Percentiles rank a stretch among this genome's conserved stretches.
phyloP scores from a whole-genome alignment of 2,113 vertebrate genomes.

The Aspidoscelis tigris region DNA sequence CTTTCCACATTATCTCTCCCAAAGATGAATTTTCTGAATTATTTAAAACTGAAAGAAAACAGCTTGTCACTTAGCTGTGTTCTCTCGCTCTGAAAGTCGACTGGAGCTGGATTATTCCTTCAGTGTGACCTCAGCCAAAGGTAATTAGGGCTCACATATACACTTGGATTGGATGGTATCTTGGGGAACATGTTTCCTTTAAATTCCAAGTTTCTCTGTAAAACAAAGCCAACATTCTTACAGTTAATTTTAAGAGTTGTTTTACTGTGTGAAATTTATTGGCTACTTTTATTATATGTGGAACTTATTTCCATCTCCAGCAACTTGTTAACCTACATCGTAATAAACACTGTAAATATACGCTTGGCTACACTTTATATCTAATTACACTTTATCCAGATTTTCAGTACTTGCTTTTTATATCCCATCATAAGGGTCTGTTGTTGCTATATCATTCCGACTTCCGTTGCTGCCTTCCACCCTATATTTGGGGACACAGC shows the following conservation, averaged over 20 bases:
- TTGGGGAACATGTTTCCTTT: slow-evolving; percentile 21
- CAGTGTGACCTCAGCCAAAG: not conserved
- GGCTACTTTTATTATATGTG: slow-evolving; percentile 47
- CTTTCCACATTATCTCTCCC: too few species aligned
- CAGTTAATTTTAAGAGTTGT: slow-evolving; percentile 40
- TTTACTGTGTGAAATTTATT: slow-evolving; percentile 38
- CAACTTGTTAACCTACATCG: slow-evolving; percentile 43
- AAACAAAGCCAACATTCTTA: slow-evolving; percentile 45
- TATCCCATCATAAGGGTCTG: slow-evolving; percentile 29
- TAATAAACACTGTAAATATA: slow-evolving; percentile 53
- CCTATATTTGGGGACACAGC: not conserved
- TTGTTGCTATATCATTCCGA: slow-evolving; percentile 48
- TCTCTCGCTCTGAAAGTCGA: too few species aligned
- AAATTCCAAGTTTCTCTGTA: slow-evolving; percentile 40
- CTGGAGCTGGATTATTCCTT: too few species aligned
- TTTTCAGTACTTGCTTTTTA: slow-evolving; percentile 51
- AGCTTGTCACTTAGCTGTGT: too few species aligned
- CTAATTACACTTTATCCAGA: slow-evolving; percentile 44
- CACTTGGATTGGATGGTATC: not conserved
- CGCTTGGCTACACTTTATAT: slow-evolving; percentile 48
- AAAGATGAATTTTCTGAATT: too few species aligned
- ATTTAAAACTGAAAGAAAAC: too few species aligned
- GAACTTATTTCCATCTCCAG: slow-evolving; percentile 50
- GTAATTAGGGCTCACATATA: not conserved
- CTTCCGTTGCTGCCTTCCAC: slow-evolving; percentile 42